Percentiles rank a stretch among this genome's conserved stretches.
Evolutionary conservation across 2,888 invertebrate genomes (phyloP).

Genomic region (Leptopilina drosophilae): DNA sequence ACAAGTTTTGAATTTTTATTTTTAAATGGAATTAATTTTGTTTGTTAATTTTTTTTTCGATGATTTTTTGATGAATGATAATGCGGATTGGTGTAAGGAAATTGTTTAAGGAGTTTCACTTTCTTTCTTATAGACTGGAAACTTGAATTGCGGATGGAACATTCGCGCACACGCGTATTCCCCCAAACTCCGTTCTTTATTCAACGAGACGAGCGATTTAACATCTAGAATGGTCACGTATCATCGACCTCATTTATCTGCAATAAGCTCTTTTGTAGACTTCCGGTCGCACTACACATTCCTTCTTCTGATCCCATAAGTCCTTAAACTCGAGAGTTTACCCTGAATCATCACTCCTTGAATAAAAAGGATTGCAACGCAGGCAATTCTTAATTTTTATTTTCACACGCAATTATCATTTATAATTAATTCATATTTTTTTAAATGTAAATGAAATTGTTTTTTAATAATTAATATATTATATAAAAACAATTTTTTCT

Average conservation of each 20-base stretch:
- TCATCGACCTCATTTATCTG: conserved; percentile 42
- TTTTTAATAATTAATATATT: no score
- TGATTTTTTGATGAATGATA: conserved; percentile 6
- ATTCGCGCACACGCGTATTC: conserved; percentile 29
- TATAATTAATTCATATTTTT: no score
- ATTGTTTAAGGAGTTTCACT: conserved; percentile 30
- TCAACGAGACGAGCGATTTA: conserved; percentile 36
- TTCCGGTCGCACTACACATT: conserved; percentile 32
- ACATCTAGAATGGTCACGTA: conserved; percentile 41
- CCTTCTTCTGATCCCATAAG: conserved; percentile 30
- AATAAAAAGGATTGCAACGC: neutral
- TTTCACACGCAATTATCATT: neutral
- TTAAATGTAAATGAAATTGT: no score
- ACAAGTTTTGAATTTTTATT: neutral
- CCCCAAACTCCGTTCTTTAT: conserved; percentile 36
- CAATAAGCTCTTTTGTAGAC: conserved; percentile 41
- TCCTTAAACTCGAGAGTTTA: conserved; percentile 19
- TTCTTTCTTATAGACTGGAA: conserved; percentile 37
- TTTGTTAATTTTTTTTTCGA: neutral
- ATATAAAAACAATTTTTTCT: no score
- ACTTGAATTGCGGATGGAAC: conserved; percentile 30
- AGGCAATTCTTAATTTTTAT: neutral
- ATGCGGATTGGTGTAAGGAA: neutral
- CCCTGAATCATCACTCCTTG: neutral
- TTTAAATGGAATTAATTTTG: neutral